A percentile compares a stretch with the other conserved stretches of the same genome.
Conservation (phyloP, 2,888 invertebrate species). For the Periphyllus acericola region DNA sequence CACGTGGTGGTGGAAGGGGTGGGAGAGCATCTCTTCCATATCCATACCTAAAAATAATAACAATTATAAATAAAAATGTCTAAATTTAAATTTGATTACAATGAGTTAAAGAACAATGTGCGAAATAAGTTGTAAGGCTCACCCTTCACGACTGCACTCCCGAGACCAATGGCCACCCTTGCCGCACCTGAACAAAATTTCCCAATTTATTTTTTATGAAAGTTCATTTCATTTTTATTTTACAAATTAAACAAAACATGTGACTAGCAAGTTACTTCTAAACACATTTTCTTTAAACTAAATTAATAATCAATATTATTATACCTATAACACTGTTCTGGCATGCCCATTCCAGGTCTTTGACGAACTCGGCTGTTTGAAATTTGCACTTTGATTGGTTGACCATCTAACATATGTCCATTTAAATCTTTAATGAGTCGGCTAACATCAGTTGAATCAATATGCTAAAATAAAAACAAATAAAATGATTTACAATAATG, state of each 20-base stretch:
- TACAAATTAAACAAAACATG: slow-evolving; percentile 50
- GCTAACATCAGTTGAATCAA: slow-evolving; percentile 89
- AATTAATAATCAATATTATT: not conserved
- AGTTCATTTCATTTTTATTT: slow-evolving; percentile 48
- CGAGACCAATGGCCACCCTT: slow-evolving; percentile 96
- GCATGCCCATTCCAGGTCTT: slow-evolving; percentile 96
- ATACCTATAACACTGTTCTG: slow-evolving; percentile 87
- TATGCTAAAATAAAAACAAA: slow-evolving; percentile 72
- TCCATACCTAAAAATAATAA: slow-evolving; percentile 52
- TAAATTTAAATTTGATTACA: not conserved
- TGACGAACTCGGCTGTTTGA: slow-evolving; percentile 93
- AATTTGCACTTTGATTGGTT: slow-evolving; percentile 90
- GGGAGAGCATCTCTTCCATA: slow-evolving; percentile 68
- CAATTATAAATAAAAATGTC: slow-evolving; percentile 27
- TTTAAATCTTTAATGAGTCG: slow-evolving; percentile 92
- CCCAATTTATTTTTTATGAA: slow-evolving; percentile 57
- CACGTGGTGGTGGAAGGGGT: slow-evolving; percentile 81
- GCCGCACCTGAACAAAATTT: slow-evolving; percentile 75
- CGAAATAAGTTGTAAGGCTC: slow-evolving; percentile 62
- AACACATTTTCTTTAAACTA: slow-evolving; percentile 59
- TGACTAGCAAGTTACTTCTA: slow-evolving; percentile 57
- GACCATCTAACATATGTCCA: slow-evolving; percentile 90
- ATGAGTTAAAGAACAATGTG: slow-evolving; percentile 51
- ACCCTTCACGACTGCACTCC: slow-evolving; percentile 85
- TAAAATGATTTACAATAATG: not conserved